phyloP scores from a whole-genome alignment of 2,797 vertebrate genomes.

The Fundulus diaphanus region DNA sequence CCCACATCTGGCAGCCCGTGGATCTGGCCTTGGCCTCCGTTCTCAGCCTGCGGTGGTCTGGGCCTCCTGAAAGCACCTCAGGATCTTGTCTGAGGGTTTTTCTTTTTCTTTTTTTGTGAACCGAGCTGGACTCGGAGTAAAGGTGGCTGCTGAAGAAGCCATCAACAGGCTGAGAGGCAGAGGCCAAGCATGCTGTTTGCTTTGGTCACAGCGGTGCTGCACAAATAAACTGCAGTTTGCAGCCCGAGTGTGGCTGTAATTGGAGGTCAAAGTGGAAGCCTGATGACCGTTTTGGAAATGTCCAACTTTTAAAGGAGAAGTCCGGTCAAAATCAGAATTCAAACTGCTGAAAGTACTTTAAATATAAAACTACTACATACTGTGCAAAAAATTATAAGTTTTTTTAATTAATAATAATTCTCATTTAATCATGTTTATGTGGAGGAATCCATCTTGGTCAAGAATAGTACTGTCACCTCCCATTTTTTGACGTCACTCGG shows the following conservation, averaged over 20 bases:
- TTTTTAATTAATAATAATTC: too few species aligned
- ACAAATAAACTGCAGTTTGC: slow-evolving; percentile 32
- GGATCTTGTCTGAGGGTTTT: slow-evolving; percentile 33
- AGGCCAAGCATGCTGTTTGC: slow-evolving; percentile 13
- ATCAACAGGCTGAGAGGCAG: slow-evolving; percentile 1
- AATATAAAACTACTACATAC: too few species aligned
- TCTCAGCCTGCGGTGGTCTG: slow-evolving; percentile 63
- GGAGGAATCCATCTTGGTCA: too few species aligned
- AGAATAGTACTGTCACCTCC: too few species aligned
- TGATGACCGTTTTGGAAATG: background rate
- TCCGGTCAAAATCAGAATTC: too few species aligned
- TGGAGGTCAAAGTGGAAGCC: slow-evolving; percentile 28
- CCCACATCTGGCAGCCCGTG: slow-evolving; percentile 61
- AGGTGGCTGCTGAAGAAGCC: slow-evolving; percentile 14
- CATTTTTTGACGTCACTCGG: too few species aligned
- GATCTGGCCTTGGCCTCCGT: slow-evolving; percentile 63
- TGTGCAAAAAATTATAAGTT: too few species aligned
- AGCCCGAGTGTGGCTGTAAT: slow-evolving; percentile 24
- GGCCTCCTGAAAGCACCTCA: slow-evolving; percentile 48
- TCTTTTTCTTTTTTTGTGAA: slow-evolving; percentile 13
- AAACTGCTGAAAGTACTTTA: too few species aligned
- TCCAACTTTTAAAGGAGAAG: too few species aligned
- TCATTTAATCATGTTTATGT: too few species aligned
- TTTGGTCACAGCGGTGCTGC: slow-evolving; percentile 18
- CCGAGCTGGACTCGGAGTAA: slow-evolving; percentile 12